Evolutionary conservation across 2,888 invertebrate genomes (phyloP), one percentile per base, ranked within the genome.

Genomic region (Agrotis ipsilon): DNA sequence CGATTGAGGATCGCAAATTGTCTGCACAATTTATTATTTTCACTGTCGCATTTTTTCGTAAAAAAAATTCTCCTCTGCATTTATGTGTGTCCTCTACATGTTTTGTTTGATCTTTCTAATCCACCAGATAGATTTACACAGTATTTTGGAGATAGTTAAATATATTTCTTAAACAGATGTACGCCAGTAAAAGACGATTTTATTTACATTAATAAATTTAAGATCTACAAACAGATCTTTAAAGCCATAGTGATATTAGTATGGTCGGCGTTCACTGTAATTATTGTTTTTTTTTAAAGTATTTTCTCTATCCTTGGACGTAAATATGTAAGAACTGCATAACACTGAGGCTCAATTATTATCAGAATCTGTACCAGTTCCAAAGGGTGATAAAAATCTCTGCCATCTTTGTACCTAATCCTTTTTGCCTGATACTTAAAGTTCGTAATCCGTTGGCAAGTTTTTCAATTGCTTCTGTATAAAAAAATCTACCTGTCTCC

Each of bases 401-500:
- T 24, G 7, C 39, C 14, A 9, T 13, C 4, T 24, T 55, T 5
- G 51, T 46, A 49, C 21, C n/a, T 1, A 32, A 6, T 39, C 32
- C 11, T n/a, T 66, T 72, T 70, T 66, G 45, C 11, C 32, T 19
- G 7, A 2, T 9, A 5, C 24, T 9, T 78, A 80, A 70, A 58
- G 83, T 68, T 48, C 60, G 78, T 18, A 66, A 59, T 82, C 9
- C 46, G 45, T 57, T 61, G 43, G 4, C 55, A 54, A 45, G 21
- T 59, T 60, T 75, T 64, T 72, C 39, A 58, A 81, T 68, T 14
- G 39, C 46, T 27, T 39, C 4, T 57, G 13, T 55, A 57, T 16
- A 84, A 84, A 85, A 80, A 74, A 64, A 55, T 43, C 78, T 85
- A 85, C 85, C 85, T 85, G 85, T 82, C 75, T 76, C 54, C 21